Conservation (phyloP, 2,113 vertebrate genomes). For the Poeciliopsis prolifica region DNA sequence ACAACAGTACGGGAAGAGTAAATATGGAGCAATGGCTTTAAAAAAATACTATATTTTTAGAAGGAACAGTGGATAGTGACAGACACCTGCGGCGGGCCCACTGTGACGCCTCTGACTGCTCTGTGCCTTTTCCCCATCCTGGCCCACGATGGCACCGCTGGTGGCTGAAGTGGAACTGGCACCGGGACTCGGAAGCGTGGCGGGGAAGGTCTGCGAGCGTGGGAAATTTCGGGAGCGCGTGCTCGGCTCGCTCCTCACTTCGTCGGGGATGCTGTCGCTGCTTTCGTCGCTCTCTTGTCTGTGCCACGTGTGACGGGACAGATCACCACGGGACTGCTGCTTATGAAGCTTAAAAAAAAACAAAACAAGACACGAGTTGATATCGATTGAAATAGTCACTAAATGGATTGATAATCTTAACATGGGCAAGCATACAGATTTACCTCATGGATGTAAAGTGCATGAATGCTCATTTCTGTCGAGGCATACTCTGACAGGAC, state of each 20-base stretch:
- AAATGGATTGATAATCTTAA: neutral
- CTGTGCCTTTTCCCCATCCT: slow-evolving; percentile 81
- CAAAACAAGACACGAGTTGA: neutral
- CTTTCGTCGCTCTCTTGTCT: slow-evolving; percentile 95
- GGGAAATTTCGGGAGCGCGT: slow-evolving; percentile 77
- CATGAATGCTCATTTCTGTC: slow-evolving; percentile 98
- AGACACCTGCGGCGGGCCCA: slow-evolving; percentile 83
- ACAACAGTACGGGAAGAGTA: too few relatives aligned
- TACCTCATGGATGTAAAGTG: slow-evolving; percentile 98
- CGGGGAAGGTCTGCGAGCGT: slow-evolving; percentile 93
- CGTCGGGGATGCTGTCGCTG: slow-evolving; percentile 89
- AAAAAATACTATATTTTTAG: neutral
- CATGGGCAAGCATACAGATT: neutral
- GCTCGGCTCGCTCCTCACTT: slow-evolving; percentile 73
- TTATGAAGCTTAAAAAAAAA: slow-evolving; percentile 87
- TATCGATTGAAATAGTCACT: neutral
- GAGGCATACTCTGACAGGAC: slow-evolving; percentile 95
- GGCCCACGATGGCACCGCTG: slow-evolving; percentile 43
- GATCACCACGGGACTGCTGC: slow-evolving; percentile 89
- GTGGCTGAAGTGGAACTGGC: slow-evolving; percentile 58
- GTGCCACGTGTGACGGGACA: slow-evolving; percentile 94
- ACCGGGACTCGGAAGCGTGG: slow-evolving; percentile 72
- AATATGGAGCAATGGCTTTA: too few relatives aligned
- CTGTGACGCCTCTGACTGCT: slow-evolving; percentile 81
- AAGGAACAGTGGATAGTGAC: neutral